These are phyloP conservation scores for Cryptotis parvus DNA, from an alignment of 2,113 vertebrate genomes.

Conservation along the genomic window DNA sequence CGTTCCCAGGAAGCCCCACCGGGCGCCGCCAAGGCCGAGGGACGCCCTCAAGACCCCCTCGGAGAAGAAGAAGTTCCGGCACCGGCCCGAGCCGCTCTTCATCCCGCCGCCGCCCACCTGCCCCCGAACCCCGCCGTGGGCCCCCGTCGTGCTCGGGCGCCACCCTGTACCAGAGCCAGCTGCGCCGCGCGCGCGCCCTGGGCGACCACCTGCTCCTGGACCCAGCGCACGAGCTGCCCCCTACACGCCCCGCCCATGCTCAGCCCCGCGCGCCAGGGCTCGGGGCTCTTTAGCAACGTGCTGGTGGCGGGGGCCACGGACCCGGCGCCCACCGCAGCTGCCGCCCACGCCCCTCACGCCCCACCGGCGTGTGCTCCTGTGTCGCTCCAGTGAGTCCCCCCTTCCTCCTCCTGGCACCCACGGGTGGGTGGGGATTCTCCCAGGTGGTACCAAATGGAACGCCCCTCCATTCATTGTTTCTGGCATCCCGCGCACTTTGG, in stretches of 20 bases:
- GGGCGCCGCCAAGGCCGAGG: conserved; percentile 80
- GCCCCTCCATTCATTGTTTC: background rate
- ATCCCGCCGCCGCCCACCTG: conserved; percentile 91
- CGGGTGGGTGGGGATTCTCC: too few relatives aligned
- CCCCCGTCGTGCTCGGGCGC: conserved; percentile 85
- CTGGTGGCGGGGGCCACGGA: conserved; percentile 80
- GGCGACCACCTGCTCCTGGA: conserved; percentile 88
- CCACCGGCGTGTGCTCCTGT: conserved; percentile 88
- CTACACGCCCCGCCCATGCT: conserved; percentile 95
- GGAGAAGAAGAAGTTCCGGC: conserved; percentile 90
- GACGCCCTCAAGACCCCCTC: conserved; percentile 83
- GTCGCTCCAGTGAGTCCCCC: conserved; percentile 89
- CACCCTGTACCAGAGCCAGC: conserved; percentile 92
- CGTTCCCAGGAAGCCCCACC: conserved; percentile 82
- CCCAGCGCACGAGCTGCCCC: conserved; percentile 84
- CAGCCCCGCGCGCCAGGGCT: conserved; percentile 92
- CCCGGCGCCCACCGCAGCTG: conserved; percentile 82
- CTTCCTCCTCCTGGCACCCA: background rate
- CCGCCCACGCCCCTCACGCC: conserved; percentile 89
- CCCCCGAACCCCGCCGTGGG: conserved; percentile 75
- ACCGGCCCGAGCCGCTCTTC: conserved; percentile 91
- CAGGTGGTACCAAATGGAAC: too few relatives aligned
- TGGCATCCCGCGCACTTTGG: background rate
- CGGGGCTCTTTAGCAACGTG: conserved; percentile 92
- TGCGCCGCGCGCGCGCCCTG: conserved; percentile 88